Evolutionary conservation across 2,113 vertebrate species (phyloP).

Genomic region (Lophotis ruficrista): DNA sequence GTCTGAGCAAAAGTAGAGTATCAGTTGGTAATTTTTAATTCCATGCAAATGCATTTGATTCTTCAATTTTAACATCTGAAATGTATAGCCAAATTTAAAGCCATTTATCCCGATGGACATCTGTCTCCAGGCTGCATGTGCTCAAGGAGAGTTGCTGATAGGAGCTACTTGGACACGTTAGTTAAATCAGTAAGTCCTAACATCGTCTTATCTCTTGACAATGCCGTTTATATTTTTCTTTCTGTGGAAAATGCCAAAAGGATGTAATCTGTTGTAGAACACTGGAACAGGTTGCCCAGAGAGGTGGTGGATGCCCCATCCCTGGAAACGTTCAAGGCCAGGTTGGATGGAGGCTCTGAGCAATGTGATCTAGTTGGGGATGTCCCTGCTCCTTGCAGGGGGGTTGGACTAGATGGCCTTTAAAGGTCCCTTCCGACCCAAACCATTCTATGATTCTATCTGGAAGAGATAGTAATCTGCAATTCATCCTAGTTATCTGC

Average conservation of each 20-base stretch:
- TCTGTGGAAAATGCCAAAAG: neutral
- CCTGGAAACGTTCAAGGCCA: too few species aligned
- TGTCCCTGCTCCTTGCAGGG: too few species aligned
- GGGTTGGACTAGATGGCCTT: too few species aligned
- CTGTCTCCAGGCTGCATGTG: neutral
- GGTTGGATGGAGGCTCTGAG: too few species aligned
- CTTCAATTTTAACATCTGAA: neutral
- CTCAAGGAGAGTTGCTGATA: neutral
- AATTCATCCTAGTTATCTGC: neutral
- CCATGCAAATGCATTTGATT: neutral
- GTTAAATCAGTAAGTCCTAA: neutral
- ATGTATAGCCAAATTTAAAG: neutral
- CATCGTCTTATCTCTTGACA: neutral
- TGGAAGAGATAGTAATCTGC: neutral
- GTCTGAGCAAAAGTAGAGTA: neutral
- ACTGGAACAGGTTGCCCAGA: too few species aligned
- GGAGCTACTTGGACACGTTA: neutral
- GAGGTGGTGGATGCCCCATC: too few species aligned
- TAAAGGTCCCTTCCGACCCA: too few species aligned
- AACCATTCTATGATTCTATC: too few species aligned
- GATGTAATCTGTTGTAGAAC: neutral
- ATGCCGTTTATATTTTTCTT: neutral
- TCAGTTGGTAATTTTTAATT: neutral
- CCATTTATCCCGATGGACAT: neutral
- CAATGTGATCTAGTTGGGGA: too few species aligned